Base-by-base conservation (phyloP, 2,113 vertebrate genomes). In the Hyperoodon ampullatus region DNA sequence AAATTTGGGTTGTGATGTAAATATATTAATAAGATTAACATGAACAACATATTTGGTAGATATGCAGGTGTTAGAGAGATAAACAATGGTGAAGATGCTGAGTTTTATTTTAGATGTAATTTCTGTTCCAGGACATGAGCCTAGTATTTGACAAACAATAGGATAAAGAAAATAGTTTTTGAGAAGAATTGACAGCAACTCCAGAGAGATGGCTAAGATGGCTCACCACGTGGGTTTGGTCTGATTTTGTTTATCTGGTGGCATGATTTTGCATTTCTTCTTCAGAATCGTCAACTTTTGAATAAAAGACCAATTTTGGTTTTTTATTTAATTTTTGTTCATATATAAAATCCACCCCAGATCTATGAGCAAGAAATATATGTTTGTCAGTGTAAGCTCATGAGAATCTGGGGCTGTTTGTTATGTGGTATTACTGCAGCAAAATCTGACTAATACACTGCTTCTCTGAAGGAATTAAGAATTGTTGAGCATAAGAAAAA, bases 71-170 rank as follows among this genome's bases (percentile, higher is more conserved):
- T 63, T 39, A 65, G 77, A 53, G 26, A 84, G 19, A 14, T n/a
- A 58, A 50, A 33, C 11, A 74, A 70, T n/a, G 21, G 12, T 70
- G 13, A 70, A 89, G 23, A 39, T 70, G 13, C 5, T 74, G 11
- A 30, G 2, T 60, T 92, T 95, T 84, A 60, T 55, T 93, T 93
- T 77, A 92, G 24, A 61, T 61, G 63, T 90, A 33, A 96, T 61
- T 72, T 89, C 89, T 44, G 30, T 42, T 28, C 24, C 13, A 30
- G 15, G 4, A 74, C 30, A 65, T 84, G 84, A 93, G 11, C 8
- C 26, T 84, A 83, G 26, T 80, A 47, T 88, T 58, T 93, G 30
- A 68, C 21, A 81, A 42, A 55, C 4, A 68, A 86, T 8, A 78
- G n/a, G 72, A 58, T 82, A 26, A 60, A 90, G 84, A 50, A 71